Conservation (phyloP, 64 coral and sea anemone genomes). For the Montipora sp. region DNA sequence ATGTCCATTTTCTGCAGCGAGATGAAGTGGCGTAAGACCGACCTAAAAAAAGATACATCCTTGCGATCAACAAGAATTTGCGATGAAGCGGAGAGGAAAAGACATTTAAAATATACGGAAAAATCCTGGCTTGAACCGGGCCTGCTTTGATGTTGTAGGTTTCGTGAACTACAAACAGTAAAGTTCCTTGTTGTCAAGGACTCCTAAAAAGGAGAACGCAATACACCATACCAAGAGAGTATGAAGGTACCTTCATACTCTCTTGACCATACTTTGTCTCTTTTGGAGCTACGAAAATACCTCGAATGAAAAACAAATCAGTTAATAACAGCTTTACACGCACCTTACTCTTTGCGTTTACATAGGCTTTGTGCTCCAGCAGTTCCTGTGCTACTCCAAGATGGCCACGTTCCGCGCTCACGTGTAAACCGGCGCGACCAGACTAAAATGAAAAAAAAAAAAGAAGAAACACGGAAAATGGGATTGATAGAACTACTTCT, state of each 20-base stretch:
- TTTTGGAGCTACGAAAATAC: not conserved
- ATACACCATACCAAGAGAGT: no score
- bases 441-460: conserved; percentile 45
- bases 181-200: no score
- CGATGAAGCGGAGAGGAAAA: no score
- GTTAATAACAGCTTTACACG: not conserved
- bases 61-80: not conserved
- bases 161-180: no score
- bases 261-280: no score
- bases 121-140: no score
- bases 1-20: conserved; percentile 85
- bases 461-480: not conserved
- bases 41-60: conserved; percentile 48
- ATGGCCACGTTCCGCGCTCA: conserved; percentile 86
- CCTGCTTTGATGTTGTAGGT: no score
- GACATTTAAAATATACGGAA: no score
- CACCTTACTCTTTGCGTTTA: conserved; percentile 95
- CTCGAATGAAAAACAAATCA: not conserved
- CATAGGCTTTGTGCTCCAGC: conserved; percentile 91
- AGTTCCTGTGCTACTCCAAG: conserved; percentile 77
- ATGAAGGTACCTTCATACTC: no score
- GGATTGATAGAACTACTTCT: not conserved
- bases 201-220: no score
- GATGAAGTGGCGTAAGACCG: conserved; percentile 84
- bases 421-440: conserved; percentile 76